phyloP scores from a whole-genome alignment of 1,140 invertebrate species.

The Sycobia sp. region DNA sequence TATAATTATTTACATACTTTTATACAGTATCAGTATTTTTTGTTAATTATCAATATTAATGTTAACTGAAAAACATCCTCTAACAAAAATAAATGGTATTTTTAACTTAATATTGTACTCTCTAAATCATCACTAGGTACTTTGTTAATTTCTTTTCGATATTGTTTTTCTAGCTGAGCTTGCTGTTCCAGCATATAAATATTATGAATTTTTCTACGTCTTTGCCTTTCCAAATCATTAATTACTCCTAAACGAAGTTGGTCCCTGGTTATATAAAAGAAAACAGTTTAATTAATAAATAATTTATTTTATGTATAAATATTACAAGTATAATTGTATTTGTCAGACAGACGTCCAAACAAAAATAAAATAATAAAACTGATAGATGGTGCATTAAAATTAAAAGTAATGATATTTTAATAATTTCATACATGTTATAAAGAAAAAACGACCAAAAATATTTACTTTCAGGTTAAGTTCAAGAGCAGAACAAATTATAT shows the following conservation, averaged over 20 bases:
- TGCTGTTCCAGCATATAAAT: constrained; percentile 26
- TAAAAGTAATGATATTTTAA: neutral
- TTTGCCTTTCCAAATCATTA: constrained; percentile 21
- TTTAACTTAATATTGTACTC: neutral
- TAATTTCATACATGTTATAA: neutral
- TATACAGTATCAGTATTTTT: too few relatives aligned
- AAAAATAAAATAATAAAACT: too few relatives aligned
- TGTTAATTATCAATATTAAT: too few relatives aligned
- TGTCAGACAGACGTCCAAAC: too few relatives aligned
- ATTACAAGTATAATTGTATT: too few relatives aligned
- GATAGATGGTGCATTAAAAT: neutral
- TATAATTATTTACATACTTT: neutral
- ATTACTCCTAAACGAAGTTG: constrained; percentile 24
- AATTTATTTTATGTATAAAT: neutral
- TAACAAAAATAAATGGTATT: neutral
- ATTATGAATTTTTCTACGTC: constrained; percentile 25
- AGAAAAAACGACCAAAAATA: neutral
- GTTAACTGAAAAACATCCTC: too few relatives aligned
- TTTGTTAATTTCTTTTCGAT: neutral
- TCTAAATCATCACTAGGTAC: neutral
- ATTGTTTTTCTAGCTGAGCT: constrained; percentile 14
- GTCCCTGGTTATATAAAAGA: constrained; percentile 4
- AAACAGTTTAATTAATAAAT: neutral
- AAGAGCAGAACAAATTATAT: neutral
- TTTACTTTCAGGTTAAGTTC: neutral